Evolutionary conservation across 2,113 vertebrate genomes (phyloP).

Genomic region (Pelodiscus sinensis): DNA sequence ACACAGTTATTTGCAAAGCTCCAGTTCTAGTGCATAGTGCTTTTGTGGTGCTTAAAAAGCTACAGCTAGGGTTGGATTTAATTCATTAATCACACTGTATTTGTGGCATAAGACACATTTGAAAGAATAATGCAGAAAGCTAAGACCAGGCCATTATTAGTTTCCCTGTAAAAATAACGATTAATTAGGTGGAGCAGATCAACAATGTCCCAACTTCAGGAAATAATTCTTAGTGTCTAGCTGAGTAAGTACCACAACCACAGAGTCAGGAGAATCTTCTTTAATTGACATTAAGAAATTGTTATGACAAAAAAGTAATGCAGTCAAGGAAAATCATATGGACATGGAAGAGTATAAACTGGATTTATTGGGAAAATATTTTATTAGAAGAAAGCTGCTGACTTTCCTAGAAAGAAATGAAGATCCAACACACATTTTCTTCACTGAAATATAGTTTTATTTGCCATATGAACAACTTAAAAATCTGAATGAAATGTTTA

Average conservation of each 20-base stretch:
- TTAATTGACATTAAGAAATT: background rate
- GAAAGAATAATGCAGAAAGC: background rate
- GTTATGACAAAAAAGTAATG: background rate
- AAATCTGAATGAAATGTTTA: conserved; percentile 22
- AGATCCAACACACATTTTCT: background rate
- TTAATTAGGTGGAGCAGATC: background rate
- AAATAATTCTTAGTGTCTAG: background rate
- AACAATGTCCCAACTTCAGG: background rate
- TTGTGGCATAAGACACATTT: background rate
- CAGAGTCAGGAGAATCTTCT: background rate
- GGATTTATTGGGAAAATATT: background rate
- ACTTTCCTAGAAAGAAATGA: conserved; percentile 7
- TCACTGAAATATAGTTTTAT: background rate
- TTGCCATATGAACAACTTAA: background rate
- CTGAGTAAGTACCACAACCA: background rate
- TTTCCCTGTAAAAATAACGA: background rate
- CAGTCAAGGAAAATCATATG: background rate
- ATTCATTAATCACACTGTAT: background rate
- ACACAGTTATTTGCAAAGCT: background rate
- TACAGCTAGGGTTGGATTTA: background rate
- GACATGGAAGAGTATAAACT: background rate
- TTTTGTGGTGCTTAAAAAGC: background rate
- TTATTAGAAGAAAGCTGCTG: background rate
- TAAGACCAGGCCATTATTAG: background rate
- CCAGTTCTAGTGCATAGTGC: background rate